Conservation (phyloP, 1,140 invertebrate genomes). For the Sarcophaga peregrina region DNA sequence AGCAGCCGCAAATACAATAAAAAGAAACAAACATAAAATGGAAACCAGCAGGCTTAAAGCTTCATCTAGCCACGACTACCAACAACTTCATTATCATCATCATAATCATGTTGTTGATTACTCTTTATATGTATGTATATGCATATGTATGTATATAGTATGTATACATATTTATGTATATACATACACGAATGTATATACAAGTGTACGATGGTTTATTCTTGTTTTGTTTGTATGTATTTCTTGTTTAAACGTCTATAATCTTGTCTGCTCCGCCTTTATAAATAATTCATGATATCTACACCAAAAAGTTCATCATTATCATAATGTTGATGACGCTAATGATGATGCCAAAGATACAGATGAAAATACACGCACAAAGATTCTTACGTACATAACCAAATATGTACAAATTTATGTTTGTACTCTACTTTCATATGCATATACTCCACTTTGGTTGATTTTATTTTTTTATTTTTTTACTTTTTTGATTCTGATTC, state of each 20-base stretch:
- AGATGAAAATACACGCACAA: neutral
- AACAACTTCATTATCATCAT: slow-evolving; percentile 27
- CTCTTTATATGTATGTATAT: neutral
- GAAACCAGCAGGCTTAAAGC: slow-evolving; percentile 37
- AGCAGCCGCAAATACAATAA: no score
- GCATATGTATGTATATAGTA: neutral
- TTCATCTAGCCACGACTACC: slow-evolving; percentile 39
- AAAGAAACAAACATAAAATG: neutral
- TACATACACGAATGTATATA: neutral
- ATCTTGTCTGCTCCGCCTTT: slow-evolving; percentile 67
- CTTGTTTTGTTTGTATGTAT: neutral
- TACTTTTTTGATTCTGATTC: no score
- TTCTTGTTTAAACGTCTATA: slow-evolving; percentile 43
- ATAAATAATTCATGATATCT: slow-evolving; percentile 67
- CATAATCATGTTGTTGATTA: slow-evolving; percentile 19
- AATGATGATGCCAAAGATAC: slow-evolving; percentile 39
- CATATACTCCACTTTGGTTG: no score
- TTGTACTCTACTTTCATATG: neutral
- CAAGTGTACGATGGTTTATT: neutral
- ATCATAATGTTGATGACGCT: slow-evolving; percentile 36
- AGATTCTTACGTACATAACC: neutral
- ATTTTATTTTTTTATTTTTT: no score
- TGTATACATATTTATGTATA: neutral
- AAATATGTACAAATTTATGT: neutral
- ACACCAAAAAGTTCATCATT: slow-evolving; percentile 30